Evolutionary conservation across 2,888 invertebrate species (phyloP), one percentile per base, ranked within the genome.

Genomic region (Pseudoips prasinana): DNA sequence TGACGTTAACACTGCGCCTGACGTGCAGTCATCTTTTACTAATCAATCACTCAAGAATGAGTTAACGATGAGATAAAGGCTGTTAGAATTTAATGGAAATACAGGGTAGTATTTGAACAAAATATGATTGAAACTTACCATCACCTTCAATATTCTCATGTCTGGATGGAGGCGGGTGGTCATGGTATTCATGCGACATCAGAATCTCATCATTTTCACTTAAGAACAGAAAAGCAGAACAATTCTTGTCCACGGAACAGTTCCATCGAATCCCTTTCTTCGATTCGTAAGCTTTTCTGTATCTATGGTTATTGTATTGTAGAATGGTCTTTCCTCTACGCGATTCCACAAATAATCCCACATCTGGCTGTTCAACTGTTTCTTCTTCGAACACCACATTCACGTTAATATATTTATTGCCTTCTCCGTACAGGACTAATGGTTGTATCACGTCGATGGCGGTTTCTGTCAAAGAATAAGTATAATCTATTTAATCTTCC

Each of bases 161-260:
- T 14, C 38, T 60, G 2, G 53, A 24, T 1, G 55, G 50, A 7
- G 33, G 36, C 0, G 58, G 39, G 39, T 85, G 84, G 4, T 46
- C 33, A 30, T 87, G 86, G 3, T 49, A 43, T 22, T 73, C 67
- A 11, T 73, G 57, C 0, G 61, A 48, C 58, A 71, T 67, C 2
- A 74, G 53, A 10, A 86, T 78, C 51, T 82, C 83, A 42, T 81
- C 67, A 1, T 66, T 38, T 20, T 75, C 65, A 36, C 72, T 82
- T 14, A 84, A 43, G 37, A 65, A 74, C 5, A 87, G 42, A 37
- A 63, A 78, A 0, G 80, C 82, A 0, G 53, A 24, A 42, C 87
- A 87, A 4, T 62, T 44, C 39, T 74, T 82, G 20, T 64, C 60
- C 1, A 56, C 39, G 0, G 77, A 73, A 37, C 87, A 87, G 4